phyloP scores from a whole-genome alignment of 53 echinoderm and acorn worm genomes.

The Zoroaster sp. region DNA sequence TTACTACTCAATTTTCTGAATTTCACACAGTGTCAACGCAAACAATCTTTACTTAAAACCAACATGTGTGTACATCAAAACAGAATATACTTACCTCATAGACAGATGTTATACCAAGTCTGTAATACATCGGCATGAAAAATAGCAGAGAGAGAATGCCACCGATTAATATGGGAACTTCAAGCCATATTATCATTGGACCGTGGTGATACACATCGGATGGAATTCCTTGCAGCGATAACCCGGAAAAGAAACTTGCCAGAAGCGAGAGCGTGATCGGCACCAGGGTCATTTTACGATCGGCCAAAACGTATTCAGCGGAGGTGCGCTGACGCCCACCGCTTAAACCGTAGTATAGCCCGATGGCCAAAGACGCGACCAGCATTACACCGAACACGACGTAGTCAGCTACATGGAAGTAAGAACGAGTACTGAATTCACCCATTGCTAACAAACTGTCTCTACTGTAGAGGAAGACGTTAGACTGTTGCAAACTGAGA shows the following conservation, averaged over 20 bases:
- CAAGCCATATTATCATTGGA: slow-evolving; percentile 3
- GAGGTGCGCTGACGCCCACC: slow-evolving; percentile 15
- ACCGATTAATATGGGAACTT: not conserved
- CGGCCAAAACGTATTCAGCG: slow-evolving; percentile 7
- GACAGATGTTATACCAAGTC: not conserved
- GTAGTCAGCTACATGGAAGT: slow-evolving; percentile 4
- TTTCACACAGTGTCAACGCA: not conserved
- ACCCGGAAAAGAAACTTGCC: slow-evolving; percentile 10
- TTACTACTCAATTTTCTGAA: too few relatives aligned
- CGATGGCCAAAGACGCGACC: not conserved
- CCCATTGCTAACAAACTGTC: too few relatives aligned
- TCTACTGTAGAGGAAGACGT: too few relatives aligned
- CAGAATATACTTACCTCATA: not conserved
- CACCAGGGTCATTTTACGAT: slow-evolving; percentile 8
- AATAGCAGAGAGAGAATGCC: not conserved
- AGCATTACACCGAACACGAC: slow-evolving; percentile 1
- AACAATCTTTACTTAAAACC: too few relatives aligned
- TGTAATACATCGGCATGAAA: slow-evolving; percentile 21
- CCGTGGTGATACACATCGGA: slow-evolving; percentile 13
- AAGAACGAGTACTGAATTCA: too few relatives aligned
- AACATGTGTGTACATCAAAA: not conserved
- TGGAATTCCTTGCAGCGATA: not conserved
- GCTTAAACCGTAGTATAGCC: slow-evolving; percentile 5
- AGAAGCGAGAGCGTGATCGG: too few relatives aligned
- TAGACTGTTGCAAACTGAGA: too few relatives aligned